These are phyloP conservation scores for Erinaceus europaeus DNA, from an alignment of 2,113 vertebrate species.

Conservation along the genomic window DNA sequence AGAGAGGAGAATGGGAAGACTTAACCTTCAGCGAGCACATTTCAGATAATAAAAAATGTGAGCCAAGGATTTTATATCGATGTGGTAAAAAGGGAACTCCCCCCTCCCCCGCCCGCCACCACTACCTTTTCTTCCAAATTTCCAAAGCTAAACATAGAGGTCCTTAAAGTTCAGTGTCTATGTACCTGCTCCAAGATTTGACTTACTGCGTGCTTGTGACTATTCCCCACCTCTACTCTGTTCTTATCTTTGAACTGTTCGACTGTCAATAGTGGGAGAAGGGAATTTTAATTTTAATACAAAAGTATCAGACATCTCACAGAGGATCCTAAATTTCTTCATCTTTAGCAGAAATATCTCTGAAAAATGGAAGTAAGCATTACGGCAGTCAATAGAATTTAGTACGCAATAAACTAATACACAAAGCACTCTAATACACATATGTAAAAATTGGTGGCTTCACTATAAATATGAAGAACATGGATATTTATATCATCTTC, in stretches of 20 bases:
- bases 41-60: background rate
- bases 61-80: background rate
- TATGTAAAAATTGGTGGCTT: background rate
- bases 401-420: background rate
- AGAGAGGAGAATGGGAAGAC: background rate
- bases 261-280: background rate
- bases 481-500: background rate
- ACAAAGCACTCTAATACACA: rapidly evolving
- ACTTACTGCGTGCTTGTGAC: background rate
- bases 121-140: background rate
- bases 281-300: conserved; percentile 43
- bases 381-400: background rate
- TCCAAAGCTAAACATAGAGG: conserved; percentile 3
- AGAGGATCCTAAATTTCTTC: conserved; percentile 38
- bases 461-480: background rate
- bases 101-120: background rate
- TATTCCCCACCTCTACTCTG: background rate
- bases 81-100: background rate
- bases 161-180: background rate
- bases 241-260: background rate
- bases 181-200: background rate
- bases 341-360: conserved; percentile 6
- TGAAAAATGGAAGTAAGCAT: background rate
- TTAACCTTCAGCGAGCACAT: background rate
- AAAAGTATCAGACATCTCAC: conserved; percentile 38